Base-by-base conservation (phyloP, 1,140 invertebrate genomes). In the Drosophila aff. region DNA sequence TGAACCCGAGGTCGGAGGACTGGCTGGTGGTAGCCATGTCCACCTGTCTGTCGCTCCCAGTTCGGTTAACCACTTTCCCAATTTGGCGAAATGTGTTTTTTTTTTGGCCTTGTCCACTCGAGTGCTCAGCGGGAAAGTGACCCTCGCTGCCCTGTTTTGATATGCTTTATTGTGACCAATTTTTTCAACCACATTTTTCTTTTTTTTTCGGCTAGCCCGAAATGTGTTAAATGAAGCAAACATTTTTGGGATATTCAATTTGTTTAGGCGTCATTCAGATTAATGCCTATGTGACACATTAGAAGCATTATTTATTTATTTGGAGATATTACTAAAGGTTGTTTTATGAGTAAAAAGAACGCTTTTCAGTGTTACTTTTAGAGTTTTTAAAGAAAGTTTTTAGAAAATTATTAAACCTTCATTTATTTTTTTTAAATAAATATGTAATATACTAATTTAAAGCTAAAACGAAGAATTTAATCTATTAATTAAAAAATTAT, bases 111-210 rank as follows among this genome's bases (percentile, higher is more conserved):
- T 79, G 67, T 43, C 81, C 79, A 79, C 33, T 89, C 67, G 74
- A 79, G 71, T 81, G 85, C 81, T 67, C 85, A 81, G 79, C 81
- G 74, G 57, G 66, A 74, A 76, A 46, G 46, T 72, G 78, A 79
- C 79, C 75, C 63, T 46, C 11, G 26, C 47, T 53, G 52, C 18
- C 50, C 46, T 60, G 46, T 46, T 83, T 65, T 75, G 64, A 79
- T 77, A 67, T 46, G 44, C 67, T 58, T 60, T 73, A 68, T 68
- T 46, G 40, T 44, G 53, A 33, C 50, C 28, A 40, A 50, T 76
- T 36, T 67, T 66, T 57, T n/a, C 15, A 36, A 13, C 47, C 40
- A 38, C 43, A 63, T 68, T 64, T 63, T 60, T 47, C 46, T 44
- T 44, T 23, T 68, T 59, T 47, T 74, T 64, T 53, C 13, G 15